phyloP scores from a whole-genome alignment of 2,888 invertebrate genomes.

The Hartigia nigra region DNA sequence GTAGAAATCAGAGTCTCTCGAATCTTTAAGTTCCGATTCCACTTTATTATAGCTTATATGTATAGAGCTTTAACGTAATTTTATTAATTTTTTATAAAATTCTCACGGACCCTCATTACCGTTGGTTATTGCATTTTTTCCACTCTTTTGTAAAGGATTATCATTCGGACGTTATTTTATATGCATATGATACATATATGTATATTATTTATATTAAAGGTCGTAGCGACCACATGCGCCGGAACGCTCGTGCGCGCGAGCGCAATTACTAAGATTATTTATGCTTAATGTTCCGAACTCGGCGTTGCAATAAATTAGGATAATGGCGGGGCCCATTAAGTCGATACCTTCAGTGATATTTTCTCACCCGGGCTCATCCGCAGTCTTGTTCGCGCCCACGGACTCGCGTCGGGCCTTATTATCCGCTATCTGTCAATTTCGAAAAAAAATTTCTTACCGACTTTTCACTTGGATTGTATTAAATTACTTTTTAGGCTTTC shows the following conservation, averaged over 20 bases:
- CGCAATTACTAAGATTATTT: constrained; percentile 55
- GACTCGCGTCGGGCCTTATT: constrained; percentile 44
- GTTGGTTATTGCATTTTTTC: neutral
- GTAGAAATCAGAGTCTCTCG: neutral
- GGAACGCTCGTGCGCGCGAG: constrained; percentile 16
- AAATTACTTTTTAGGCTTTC: neutral
- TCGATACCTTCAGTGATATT: constrained; percentile 60
- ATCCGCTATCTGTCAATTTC: constrained; percentile 53
- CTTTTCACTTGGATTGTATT: neutral
- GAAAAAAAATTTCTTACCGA: neutral
- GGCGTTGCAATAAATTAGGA: constrained; percentile 53
- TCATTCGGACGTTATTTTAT: neutral
- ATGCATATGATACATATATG: neutral
- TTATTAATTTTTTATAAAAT: neutral
- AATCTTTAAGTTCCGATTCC: neutral
- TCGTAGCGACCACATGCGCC: neutral
- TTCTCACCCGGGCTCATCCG: constrained; percentile 57
- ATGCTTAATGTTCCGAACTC: constrained; percentile 49
- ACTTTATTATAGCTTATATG: neutral
- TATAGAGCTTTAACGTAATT: neutral
- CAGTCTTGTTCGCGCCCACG: constrained; percentile 58
- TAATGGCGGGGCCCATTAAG: constrained; percentile 61
- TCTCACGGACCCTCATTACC: neutral
- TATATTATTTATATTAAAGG: neutral
- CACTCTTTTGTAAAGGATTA: neutral